Base-by-base conservation (phyloP, 2,113 vertebrate genomes). In the Verasper variegatus region DNA sequence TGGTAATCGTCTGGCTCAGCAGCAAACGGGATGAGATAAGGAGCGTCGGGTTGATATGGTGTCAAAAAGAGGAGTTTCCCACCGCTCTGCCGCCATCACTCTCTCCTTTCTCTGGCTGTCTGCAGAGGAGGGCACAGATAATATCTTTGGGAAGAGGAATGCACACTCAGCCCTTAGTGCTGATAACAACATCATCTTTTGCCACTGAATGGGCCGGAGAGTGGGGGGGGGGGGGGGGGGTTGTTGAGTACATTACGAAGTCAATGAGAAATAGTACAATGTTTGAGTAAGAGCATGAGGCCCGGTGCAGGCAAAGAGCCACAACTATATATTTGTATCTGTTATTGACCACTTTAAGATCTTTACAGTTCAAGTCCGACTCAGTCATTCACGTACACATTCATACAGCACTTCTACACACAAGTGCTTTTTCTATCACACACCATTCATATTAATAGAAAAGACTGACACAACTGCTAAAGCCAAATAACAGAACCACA, bases 11-110 rank as follows among this genome's bases (percentile, higher is more conserved):
- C 92, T 94, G 77, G 85, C 89, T 95, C 94, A 93, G 91, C 95
- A 94, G 93, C 91, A 90, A 94, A 94, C 90, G 86, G 89, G 88
- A 91, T 60, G 91, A 74, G 60, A 95, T 96, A 95, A 96, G 95
- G 89, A 92, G 91, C 20, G 10, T 40, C 17, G 79, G 78, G 86
- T 87, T 90, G 89, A 93, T 85, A 80, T 18, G 78, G 74, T 89
- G 89, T 92, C 91, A 89, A 23, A 87, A 88, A 85, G 90, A 89
- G 62, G 86, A 88, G 85, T 92, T 88, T 78, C 80, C 84, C 82
- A 35, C 24, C 74, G 47, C 69, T 49, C 40, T 6, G 31, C 75
- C 37, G 60, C 77, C 70, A 82, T 86, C 74, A 3, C 78, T 90
- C 66, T 90, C 74, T 76, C 18, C 79, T 78, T 78, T 86, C 82